Evolutionary conservation across 2,888 invertebrate genomes (phyloP).

Genomic region (Horisme vitalbata): DNA sequence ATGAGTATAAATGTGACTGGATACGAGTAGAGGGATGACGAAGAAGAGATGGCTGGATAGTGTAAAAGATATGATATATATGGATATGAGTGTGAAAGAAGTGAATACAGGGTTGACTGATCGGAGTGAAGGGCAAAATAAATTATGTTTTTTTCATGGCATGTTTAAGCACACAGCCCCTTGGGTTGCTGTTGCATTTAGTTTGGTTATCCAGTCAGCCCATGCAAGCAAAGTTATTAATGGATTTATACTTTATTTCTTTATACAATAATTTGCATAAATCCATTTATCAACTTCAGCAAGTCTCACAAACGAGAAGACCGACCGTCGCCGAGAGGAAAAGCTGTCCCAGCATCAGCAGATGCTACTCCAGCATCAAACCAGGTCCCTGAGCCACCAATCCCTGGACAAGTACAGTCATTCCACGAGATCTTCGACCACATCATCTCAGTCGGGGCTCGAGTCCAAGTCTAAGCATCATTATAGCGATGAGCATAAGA

Average conservation of each 20-base stretch:
- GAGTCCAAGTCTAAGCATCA: constrained; percentile 74
- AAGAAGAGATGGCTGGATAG: too few relatives aligned
- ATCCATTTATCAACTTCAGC: constrained; percentile 48
- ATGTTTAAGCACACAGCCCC: too few relatives aligned
- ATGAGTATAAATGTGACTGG: too few relatives aligned
- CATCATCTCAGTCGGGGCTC: constrained; percentile 57
- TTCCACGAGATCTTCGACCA: constrained; percentile 63
- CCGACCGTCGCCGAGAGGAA: constrained; percentile 71
- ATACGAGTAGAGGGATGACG: too few relatives aligned
- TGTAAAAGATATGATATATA: too few relatives aligned
- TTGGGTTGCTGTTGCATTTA: too few relatives aligned
- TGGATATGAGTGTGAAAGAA: too few relatives aligned
- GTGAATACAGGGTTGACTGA: too few relatives aligned
- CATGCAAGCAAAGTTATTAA: too few relatives aligned
- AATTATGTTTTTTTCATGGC: too few relatives aligned
- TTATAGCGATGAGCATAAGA: constrained; percentile 84
- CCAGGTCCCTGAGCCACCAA: constrained; percentile 82
- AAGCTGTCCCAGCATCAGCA: constrained; percentile 85
- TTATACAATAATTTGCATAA: neutral
- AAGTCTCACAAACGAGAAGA: constrained; percentile 67
- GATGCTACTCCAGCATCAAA: constrained; percentile 86
- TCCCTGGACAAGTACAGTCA: constrained; percentile 85
- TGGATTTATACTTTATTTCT: neutral
- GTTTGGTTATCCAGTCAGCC: too few relatives aligned
- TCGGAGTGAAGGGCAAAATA: too few relatives aligned